Evolutionary conservation across 2,113 vertebrate species (phyloP).

Genomic region (Xiphophorus hellerii): DNA sequence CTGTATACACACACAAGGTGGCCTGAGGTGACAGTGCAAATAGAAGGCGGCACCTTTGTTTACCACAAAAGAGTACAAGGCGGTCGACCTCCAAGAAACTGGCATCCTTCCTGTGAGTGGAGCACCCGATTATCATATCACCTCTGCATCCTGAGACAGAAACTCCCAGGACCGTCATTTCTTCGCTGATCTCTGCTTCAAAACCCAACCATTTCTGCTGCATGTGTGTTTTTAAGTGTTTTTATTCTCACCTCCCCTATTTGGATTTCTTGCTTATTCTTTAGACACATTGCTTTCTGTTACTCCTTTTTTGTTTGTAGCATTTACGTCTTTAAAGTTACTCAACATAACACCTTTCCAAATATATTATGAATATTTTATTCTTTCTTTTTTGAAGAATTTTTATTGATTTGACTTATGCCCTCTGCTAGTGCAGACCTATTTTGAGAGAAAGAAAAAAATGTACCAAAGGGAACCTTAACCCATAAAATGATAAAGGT

Average conservation of each 20-base stretch:
- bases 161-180: conserved; percentile 11
- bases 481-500: no score
- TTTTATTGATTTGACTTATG: not conserved
- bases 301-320: not conserved
- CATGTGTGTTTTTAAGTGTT: not conserved
- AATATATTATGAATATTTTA: not conserved
- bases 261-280: conserved; percentile 16
- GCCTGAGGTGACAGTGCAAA: conserved; percentile 38
- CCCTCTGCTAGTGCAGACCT: no score
- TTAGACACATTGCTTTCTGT: not conserved
- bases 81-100: not conserved
- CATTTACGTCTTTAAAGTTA: not conserved
- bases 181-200: conserved; percentile 34
- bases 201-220: conserved; percentile 25
- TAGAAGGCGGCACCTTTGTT: conserved; percentile 5
- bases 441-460: no score
- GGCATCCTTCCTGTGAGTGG: not conserved
- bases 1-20: conserved; percentile 32
- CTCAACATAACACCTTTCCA: not conserved
- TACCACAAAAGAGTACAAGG: not conserved
- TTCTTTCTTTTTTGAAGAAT: no score
- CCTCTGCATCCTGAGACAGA: conserved; percentile 15
- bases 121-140: conserved; percentile 35
- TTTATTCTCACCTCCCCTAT: not conserved
- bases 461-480: no score